Evolutionary conservation across 2,113 vertebrate species (phyloP).

Genomic region (Aptenodytes forsteri): DNA sequence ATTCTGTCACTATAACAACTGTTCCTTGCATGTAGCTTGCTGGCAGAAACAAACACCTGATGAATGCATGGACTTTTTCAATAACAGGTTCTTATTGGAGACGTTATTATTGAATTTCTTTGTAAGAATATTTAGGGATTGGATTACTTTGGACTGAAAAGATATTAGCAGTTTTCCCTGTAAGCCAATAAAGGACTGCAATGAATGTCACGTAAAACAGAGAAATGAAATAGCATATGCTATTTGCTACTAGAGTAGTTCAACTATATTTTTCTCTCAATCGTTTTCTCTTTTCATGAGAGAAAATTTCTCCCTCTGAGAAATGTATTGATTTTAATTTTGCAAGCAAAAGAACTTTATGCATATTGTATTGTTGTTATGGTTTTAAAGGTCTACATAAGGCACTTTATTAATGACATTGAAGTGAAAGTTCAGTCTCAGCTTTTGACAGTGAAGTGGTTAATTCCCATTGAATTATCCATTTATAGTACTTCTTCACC

Average conservation of each 20-base stretch:
- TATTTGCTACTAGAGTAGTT: neutral
- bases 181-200: constrained; percentile 4
- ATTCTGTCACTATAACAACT: neutral
- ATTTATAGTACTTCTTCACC: constrained; percentile 44
- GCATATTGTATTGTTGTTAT: neutral
- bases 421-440: neutral
- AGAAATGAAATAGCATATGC: neutral
- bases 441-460: constrained; percentile 65
- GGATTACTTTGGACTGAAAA: neutral
- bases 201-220: neutral
- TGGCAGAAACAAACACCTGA: neutral
- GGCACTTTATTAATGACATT: neutral
- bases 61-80: neutral
- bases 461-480: constrained; percentile 51
- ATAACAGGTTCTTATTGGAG: neutral
- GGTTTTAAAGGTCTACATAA: neutral
- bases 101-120: neutral
- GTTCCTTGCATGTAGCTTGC: neutral
- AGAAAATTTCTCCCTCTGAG: neutral
- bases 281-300: neutral
- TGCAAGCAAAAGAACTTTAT: neutral
- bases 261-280: neutral
- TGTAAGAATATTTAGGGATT: neutral
- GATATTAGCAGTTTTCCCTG: neutral
- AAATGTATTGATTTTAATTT: neutral